Evolutionary conservation across 2,888 invertebrate genomes (phyloP).

Genomic region (Drosophila acutilabella): DNA sequence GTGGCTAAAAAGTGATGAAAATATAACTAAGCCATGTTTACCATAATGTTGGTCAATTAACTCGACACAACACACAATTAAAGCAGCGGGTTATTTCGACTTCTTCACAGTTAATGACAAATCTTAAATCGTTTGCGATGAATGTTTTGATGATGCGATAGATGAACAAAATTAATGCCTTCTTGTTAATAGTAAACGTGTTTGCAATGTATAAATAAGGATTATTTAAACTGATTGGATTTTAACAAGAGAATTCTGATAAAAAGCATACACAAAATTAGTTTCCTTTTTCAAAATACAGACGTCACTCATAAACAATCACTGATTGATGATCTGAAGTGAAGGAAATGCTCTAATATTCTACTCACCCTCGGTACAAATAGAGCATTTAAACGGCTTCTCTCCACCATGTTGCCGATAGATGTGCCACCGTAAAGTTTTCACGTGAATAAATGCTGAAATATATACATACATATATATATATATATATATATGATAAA

Average conservation of each 20-base stretch:
- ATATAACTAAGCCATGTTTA: constrained; percentile 61
- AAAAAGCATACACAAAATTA: constrained; percentile 17
- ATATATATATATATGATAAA: background rate
- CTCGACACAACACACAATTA: constrained; percentile 66
- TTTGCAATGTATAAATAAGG: constrained; percentile 20
- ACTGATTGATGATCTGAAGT: constrained; percentile 14
- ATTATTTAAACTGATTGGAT: no score
- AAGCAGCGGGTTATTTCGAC: constrained; percentile 60
- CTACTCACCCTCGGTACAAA: constrained; percentile 72
- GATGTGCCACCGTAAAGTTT: constrained; percentile 73
- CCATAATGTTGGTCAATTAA: constrained; percentile 52
- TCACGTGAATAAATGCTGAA: constrained; percentile 66
- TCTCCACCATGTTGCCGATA: constrained; percentile 74
- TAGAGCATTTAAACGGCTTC: constrained; percentile 71
- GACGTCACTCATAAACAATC: no score
- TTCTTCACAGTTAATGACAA: constrained; percentile 46
- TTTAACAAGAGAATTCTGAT: no score
- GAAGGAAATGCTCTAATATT: background rate
- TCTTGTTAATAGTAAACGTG: constrained; percentile 20
- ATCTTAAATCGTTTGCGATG: constrained; percentile 62
- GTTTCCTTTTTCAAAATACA: no score
- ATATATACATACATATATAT: background rate
- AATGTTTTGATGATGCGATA: constrained; percentile 59
- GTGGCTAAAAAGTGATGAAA: constrained; percentile 50
- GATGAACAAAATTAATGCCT: constrained; percentile 52